A percentile compares a stretch with the other conserved stretches of the same genome.
Evolutionary conservation across 2,113 vertebrate genomes (phyloP).

Genomic region (Aphyosemion australe): DNA sequence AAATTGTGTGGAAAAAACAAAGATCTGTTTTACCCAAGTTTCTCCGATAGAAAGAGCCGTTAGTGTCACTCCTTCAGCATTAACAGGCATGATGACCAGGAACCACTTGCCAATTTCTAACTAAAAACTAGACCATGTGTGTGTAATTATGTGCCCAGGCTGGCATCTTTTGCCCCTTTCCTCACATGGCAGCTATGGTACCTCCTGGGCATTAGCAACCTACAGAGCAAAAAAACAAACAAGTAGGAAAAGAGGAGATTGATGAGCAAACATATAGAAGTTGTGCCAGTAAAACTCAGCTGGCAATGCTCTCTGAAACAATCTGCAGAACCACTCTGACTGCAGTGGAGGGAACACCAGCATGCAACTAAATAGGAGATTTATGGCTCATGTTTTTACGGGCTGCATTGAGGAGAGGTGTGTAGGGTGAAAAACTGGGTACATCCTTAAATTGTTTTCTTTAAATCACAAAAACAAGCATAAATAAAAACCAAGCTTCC

Average conservation of each 20-base stretch:
- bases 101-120: not conserved
- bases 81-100: too few species aligned
- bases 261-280: conserved; percentile 4
- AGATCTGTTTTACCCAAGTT: too few species aligned
- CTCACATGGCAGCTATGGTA: not conserved
- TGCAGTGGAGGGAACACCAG: not conserved
- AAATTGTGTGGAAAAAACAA: too few species aligned
- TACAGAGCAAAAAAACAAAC: too few species aligned
- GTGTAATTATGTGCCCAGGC: not conserved
- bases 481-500: not conserved
- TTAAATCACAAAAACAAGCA: too few species aligned
- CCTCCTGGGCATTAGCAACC: not conserved
- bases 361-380: not conserved
- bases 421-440: too few species aligned
- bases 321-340: not conserved
- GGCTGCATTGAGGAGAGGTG: not conserved
- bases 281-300: not conserved
- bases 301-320: conserved; percentile 5
- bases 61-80: too few species aligned
- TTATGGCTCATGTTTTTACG: too few species aligned
- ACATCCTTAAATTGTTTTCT: too few species aligned
- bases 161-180: not conserved
- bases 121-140: not conserved
- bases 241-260: not conserved
- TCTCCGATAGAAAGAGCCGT: too few species aligned